Percentiles rank a stretch among this genome's conserved stretches.
Conservation (phyloP, 1,140 invertebrate species). For the Neodiprion lecontei region DNA sequence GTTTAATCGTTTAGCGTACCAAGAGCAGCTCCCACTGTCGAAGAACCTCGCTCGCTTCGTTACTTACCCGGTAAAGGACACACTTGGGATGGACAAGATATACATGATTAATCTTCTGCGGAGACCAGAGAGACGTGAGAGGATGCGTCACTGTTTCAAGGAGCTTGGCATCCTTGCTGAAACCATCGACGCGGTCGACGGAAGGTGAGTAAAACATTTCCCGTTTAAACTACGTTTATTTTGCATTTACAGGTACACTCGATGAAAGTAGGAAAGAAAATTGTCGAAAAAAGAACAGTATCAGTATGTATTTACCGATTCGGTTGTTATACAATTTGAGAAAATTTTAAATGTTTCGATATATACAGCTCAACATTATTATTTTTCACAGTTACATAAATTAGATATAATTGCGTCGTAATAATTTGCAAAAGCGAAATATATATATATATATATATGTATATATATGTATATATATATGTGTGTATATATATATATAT, state of each 20-base stretch:
- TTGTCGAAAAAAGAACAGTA: neutral
- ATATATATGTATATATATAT: too few species aligned
- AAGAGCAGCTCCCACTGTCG: conserved; percentile 38
- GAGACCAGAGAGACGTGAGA: conserved; percentile 75
- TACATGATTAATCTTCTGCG: conserved; percentile 92
- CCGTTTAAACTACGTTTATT: neutral
- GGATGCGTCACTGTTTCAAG: conserved; percentile 82
- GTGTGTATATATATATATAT: too few species aligned
- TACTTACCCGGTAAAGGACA: conserved; percentile 62
- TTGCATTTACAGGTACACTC: neutral
- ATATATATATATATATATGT: too few species aligned
- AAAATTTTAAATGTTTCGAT: too few species aligned
- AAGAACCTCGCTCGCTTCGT: conserved; percentile 57
- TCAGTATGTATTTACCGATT: neutral
- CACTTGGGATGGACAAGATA: conserved; percentile 77
- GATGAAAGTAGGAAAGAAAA: neutral
- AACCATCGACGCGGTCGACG: conserved; percentile 86
- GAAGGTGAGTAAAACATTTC: conserved; percentile 68
- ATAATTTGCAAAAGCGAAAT: too few species aligned
- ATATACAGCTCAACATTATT: too few species aligned
- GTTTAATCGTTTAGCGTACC: conserved; percentile 33
- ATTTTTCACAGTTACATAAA: too few species aligned
- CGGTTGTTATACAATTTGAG: too few species aligned
- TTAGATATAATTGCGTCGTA: too few species aligned
- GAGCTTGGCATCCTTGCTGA: conserved; percentile 81